A percentile compares a stretch with the other conserved stretches of the same genome.
These are phyloP conservation scores for Candoia aspera DNA, from an alignment of 2,113 vertebrate species.

Conservation along the genomic window DNA sequence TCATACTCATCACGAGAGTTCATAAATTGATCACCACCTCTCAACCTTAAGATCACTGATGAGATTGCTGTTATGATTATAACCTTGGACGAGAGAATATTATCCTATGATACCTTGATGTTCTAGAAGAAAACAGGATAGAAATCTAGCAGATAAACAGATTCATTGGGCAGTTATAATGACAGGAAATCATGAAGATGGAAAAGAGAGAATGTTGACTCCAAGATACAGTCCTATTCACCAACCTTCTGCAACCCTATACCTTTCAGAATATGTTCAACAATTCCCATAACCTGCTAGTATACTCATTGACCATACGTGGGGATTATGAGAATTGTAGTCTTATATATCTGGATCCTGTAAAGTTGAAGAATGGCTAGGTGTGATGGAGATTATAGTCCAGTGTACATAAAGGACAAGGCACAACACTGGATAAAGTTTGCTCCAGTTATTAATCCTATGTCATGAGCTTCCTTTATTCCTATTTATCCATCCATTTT, in stretches of 20 bases:
- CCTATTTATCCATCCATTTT: neutral
- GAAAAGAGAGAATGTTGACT: neutral
- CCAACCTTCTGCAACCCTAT: neutral
- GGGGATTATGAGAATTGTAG: neutral
- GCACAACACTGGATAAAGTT: neutral
- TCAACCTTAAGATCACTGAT: neutral
- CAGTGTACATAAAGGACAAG: neutral
- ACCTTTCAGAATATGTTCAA: neutral
- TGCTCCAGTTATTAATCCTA: neutral
- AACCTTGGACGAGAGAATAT: neutral
- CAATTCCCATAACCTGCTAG: neutral
- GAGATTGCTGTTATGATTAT: neutral
- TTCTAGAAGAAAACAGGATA: neutral
- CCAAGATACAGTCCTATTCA: neutral
- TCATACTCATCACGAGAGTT: neutral
- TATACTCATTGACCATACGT: neutral
- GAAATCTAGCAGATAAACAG: neutral
- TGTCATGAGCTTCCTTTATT: neutral
- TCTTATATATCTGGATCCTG: neutral
- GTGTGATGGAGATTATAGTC: neutral
- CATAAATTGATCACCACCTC: neutral
- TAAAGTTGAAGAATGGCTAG: neutral
- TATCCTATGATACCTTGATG: neutral
- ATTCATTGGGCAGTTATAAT: neutral
- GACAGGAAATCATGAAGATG: neutral